Evolutionary conservation across 2,113 vertebrate genomes (phyloP), one percentile per base, ranked within the genome.

Genomic region (Numida meleagris): DNA sequence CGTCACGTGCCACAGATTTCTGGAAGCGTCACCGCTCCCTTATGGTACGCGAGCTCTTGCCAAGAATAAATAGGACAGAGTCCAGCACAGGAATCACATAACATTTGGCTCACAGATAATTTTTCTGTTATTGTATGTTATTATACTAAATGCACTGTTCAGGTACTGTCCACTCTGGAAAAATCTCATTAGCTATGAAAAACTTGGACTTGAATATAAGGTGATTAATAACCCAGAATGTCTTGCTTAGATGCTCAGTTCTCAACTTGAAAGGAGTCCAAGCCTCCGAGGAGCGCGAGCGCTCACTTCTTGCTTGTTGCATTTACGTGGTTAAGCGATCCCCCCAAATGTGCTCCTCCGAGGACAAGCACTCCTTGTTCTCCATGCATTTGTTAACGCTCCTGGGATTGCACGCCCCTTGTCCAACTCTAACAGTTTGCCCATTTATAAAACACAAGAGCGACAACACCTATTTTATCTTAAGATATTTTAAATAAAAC

Each of bases 21-120:
- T 97, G 91, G 93, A 95, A 95, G 91, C 91, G 92, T 89, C 96
- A 85, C 85, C 2, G 13, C 70, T 95, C 91, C 96, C 95, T 93
- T 95, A 94, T 94, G 94, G 72, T 83, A 81, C 38, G 0, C 19
- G 85, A 95, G 83, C 87, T 81, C 93, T 53, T 94, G 94, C 93
- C 94, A 96, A 90, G 79, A 95, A 93, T 68, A 96, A 94, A 90
- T 67, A 93, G 93, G 87, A 81, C 95, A 86, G 89, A 88, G 93
- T 90, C 95, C 96, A 97, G 91, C 88, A 67, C 0, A 80, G 85
- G 87, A 94, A 93, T 94, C 94, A 48, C 93, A 83, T 74, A 88
- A 83, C 70, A 8, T 57, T 93, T 95, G 87, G 95, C 91, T 93
- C 8, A 0, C 59, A 34, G 57, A 71, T 58, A 11, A 7, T 50